Evolutionary conservation across 2,113 vertebrate species (phyloP), one percentile per base, ranked within the genome.

Genomic region (Halcyon senegalensis): DNA sequence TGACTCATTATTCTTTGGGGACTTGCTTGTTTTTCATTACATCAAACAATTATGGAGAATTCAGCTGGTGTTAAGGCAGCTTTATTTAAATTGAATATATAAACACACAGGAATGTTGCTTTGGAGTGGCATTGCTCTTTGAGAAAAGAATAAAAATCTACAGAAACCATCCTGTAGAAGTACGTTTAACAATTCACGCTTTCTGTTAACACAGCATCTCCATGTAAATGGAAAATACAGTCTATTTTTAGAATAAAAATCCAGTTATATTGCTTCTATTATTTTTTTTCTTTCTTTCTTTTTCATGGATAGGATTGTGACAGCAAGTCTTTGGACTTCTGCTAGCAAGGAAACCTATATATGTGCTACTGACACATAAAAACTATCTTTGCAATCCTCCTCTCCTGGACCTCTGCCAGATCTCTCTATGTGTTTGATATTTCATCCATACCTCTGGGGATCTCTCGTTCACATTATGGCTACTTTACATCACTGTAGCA

Each of bases 81-180:
- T 78, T 96, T 83, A 62, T 69, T 96, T 96, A 94, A 92, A 78
- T 69, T 95, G 74, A 93, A 80, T 94, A 92, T 82, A 81, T 76
- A 93, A 94, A 90, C 90, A 84, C 56, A 80, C 16, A 77, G 50
- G 13, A 91, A 95, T 94, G 55, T 43, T 89, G 18, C 35, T 90
- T 88, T 20, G 10, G 70, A 85, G 27, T 33, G 13, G 7, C 48
- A 75, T 30, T 89, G 33, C 19, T 91, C 13, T 87, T 58, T 69
- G 41, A 93, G 67, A 43, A 79, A 85, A 87, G 10, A 82, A 84
- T 50, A 64, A 56, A 85, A 69, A 66, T 31, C 14, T 28, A 37
- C n/a, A 89, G 53, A 20, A 51, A 53, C 25, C 51, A 13, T 27
- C 51, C 81, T 21, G 10, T 44, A 28, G 23, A 76, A 58, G 18